Evolutionary conservation across 2,888 invertebrate species (phyloP).

Genomic region (Proisotoma minuta): DNA sequence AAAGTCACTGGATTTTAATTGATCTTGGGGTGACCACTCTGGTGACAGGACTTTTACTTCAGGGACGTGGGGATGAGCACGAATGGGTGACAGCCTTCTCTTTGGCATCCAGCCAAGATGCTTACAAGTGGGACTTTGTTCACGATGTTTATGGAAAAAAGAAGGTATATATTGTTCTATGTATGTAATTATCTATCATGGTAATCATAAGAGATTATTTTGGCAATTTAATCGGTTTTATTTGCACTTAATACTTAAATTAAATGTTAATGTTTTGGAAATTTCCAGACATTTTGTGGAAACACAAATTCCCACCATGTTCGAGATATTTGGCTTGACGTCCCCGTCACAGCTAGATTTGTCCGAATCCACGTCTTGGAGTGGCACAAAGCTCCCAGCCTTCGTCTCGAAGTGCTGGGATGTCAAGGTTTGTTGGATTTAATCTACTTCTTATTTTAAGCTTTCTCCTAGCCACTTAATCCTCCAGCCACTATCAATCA

Average conservation of each 20-base stretch:
- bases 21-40: constrained; percentile 54
- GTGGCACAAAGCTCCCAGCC: constrained; percentile 55
- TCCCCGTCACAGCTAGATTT: constrained; percentile 54
- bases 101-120: constrained; percentile 55
- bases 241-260: too few relatives aligned
- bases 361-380: constrained; percentile 54
- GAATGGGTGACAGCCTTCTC: constrained; percentile 55
- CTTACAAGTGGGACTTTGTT: constrained; percentile 55
- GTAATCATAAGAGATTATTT: too few relatives aligned
- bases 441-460: too few relatives aligned
- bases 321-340: constrained; percentile 54
- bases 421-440: constrained; percentile 57
- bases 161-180: constrained; percentile 52
- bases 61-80: constrained; percentile 53
- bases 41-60: constrained; percentile 49
- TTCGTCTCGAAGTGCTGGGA: constrained; percentile 55
- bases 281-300: constrained; percentile 53
- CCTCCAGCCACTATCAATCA: too few relatives aligned
- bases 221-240: too few relatives aligned
- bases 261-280: constrained; percentile 15
- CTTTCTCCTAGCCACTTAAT: too few relatives aligned
- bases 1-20: constrained; percentile 56
- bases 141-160: constrained; percentile 54
- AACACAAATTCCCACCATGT: constrained; percentile 54
- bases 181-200: too few relatives aligned